Base-by-base conservation (phyloP, 2,888 invertebrate genomes). In the Imbricaverruca yamaguchii region DNA sequence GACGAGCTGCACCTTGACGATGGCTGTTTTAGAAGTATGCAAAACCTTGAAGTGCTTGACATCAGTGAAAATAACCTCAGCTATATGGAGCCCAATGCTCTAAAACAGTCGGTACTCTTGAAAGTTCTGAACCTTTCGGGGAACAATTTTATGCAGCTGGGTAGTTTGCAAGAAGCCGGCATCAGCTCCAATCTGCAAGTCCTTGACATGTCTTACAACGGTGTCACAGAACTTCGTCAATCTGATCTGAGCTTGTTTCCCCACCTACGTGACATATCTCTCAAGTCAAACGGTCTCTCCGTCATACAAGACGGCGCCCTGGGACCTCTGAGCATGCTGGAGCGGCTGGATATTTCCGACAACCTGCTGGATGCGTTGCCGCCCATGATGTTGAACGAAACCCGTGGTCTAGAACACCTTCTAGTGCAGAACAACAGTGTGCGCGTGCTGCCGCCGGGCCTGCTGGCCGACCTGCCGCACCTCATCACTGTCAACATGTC, bases 401-500 rank as follows among this genome's bases (percentile, higher is more conserved):
- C 85, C 11, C 83, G 83, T 23, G 84, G 85, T 65, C 83, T 96
- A 85, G 93, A 93, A 88, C 95, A 96, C 88, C 92, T 96, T 86
- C 93, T 95, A 88, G 89, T 96, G 86, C 94, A 95, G 88, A 96
- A 96, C 88, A 96, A 96, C 89, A 94, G 95, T 53, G 93, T 97
- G 85, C 92, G 93, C 87, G 93, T 93, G 77, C 89, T 96, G 84
- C 93, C 95, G 84, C 93, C 94, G 0, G 93, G 93, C 84, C 90
- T 96, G 81, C 94, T 97, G 86, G 91, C 93, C n/a, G 93, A 94
- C 87, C 89, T 96, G 84, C 92, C 92, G 85, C 94, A 93, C 86
- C 89, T 97, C 84, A 90, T 92, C 85, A 92, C 93, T 1, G 88
- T 96, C 84, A 95, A 96, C 88, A 88, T 96, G 86, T 94, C 95